phyloP scores from a whole-genome alignment of 2,797 vertebrate species.

The Pipistrellus kuhlii region DNA sequence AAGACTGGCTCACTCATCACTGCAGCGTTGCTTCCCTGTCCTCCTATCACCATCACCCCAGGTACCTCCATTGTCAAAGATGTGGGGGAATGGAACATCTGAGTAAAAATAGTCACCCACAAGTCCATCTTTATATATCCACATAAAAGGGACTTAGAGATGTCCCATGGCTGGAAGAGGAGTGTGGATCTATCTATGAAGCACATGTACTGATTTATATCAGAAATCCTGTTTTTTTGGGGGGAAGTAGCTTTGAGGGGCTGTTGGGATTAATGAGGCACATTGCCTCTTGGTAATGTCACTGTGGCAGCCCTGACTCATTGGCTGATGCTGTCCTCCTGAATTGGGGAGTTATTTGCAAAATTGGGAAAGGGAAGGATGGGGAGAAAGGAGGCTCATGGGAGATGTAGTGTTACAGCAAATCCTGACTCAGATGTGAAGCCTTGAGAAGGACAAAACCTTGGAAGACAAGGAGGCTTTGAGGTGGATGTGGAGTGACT shows the following conservation, averaged over 20 bases:
- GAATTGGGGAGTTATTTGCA: not conserved
- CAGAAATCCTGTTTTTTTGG: not conserved
- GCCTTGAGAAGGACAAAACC: not conserved
- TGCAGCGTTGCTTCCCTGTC: not conserved
- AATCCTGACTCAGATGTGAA: not conserved
- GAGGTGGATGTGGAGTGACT: no score
- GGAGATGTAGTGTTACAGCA: rapidly evolving
- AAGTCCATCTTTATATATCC: not conserved
- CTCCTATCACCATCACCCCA: not conserved
- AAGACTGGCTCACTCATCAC: not conserved
- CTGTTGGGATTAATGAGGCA: not conserved
- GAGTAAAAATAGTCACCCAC: not conserved
- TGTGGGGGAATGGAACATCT: not conserved
- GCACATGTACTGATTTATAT: not conserved
- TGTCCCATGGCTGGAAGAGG: not conserved
- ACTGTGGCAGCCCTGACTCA: not conserved
- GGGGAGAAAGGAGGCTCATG: not conserved
- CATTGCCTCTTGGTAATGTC: not conserved
- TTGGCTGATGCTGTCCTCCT: not conserved
- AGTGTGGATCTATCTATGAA: not conserved
- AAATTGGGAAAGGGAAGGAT: not conserved
- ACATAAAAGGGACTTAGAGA: not conserved
- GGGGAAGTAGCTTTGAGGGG: not conserved
- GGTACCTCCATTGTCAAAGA: not conserved
- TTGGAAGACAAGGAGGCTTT: not conserved